These are phyloP conservation scores for Drosophila pseudoananassae DNA, from an alignment of 1,140 invertebrate genomes.

Conservation along the genomic window DNA sequence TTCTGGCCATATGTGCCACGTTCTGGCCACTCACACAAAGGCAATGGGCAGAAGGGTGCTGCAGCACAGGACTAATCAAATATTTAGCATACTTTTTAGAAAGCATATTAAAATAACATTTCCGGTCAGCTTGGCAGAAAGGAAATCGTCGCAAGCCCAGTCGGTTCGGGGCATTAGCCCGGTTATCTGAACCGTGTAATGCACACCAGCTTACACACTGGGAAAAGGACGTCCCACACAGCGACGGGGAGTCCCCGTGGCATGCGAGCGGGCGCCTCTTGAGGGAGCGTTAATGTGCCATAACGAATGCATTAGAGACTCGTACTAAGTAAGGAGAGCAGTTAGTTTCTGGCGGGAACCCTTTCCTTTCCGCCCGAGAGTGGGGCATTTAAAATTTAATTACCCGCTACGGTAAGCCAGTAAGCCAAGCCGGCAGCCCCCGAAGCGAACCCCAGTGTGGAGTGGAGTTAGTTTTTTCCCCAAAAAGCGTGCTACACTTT, in stretches of 20 bases:
- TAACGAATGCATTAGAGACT: slow-evolving; percentile 79
- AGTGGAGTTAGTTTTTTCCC: no score
- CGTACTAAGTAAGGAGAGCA: slow-evolving; percentile 33
- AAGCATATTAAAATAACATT: slow-evolving; percentile 81
- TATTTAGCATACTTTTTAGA: slow-evolving; percentile 80
- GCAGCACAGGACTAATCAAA: slow-evolving; percentile 67
- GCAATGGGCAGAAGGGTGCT: not conserved
- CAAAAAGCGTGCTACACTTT: slow-evolving; percentile 49
- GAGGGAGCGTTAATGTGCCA: slow-evolving; percentile 78
- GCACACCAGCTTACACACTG: slow-evolving; percentile 47
- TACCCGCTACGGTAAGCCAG: slow-evolving; percentile 42
- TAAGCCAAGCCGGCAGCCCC: not conserved
- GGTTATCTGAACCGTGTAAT: slow-evolving; percentile 68
- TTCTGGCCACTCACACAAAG: slow-evolving; percentile 2
- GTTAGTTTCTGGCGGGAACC: slow-evolving; percentile 32
- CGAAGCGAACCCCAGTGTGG: slow-evolving; percentile 28
- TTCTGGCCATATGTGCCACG: slow-evolving; percentile 65
- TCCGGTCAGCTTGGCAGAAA: slow-evolving; percentile 74
- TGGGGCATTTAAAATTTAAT: slow-evolving; percentile 75
- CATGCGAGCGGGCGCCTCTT: slow-evolving; percentile 64
- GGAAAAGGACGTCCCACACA: slow-evolving; percentile 4
- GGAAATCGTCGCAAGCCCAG: slow-evolving; percentile 47
- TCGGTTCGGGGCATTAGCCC: slow-evolving; percentile 49
- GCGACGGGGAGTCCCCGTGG: slow-evolving; percentile 55
- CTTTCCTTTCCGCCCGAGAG: slow-evolving; percentile 14